Conservation (phyloP, 2,113 vertebrate species). For the Nannospalax galili region DNA sequence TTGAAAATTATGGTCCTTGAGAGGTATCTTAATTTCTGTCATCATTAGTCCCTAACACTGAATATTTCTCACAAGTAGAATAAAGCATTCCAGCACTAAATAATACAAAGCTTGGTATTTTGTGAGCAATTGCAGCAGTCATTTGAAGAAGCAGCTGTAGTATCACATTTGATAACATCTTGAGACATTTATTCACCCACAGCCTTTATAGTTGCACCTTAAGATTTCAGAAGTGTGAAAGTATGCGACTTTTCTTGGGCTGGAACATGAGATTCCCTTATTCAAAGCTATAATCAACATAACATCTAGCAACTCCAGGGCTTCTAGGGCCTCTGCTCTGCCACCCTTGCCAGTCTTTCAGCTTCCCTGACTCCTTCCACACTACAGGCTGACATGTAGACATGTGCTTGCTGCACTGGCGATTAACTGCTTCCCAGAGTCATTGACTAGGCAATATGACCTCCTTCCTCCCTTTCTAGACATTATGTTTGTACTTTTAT, state of each 20-base stretch:
- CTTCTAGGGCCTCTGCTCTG: not conserved
- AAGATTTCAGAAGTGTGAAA: not conserved
- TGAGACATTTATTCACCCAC: not conserved
- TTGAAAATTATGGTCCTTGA: slow-evolving; percentile 1
- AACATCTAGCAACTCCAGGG: not conserved
- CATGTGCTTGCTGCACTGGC: not conserved
- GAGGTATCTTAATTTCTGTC: slow-evolving; percentile 9
- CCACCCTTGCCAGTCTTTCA: not conserved
- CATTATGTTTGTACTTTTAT: not conserved
- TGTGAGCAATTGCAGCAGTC: not conserved
- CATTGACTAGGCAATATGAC: not conserved
- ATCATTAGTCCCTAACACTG: not conserved
- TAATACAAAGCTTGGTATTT: not conserved
- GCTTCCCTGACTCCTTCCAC: not conserved
- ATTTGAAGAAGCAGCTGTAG: not conserved
- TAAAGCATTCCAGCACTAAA: not conserved
- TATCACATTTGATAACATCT: not conserved
- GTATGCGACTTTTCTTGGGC: not conserved
- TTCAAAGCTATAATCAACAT: not conserved
- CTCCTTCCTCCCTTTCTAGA: not conserved
- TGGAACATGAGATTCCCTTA: not conserved
- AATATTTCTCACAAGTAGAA: not conserved
- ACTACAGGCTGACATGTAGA: not conserved
- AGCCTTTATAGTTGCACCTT: not conserved
- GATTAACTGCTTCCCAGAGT: not conserved